phyloP scores from a whole-genome alignment of 2,113 vertebrate genomes.

The Lamprotornis superbus region DNA sequence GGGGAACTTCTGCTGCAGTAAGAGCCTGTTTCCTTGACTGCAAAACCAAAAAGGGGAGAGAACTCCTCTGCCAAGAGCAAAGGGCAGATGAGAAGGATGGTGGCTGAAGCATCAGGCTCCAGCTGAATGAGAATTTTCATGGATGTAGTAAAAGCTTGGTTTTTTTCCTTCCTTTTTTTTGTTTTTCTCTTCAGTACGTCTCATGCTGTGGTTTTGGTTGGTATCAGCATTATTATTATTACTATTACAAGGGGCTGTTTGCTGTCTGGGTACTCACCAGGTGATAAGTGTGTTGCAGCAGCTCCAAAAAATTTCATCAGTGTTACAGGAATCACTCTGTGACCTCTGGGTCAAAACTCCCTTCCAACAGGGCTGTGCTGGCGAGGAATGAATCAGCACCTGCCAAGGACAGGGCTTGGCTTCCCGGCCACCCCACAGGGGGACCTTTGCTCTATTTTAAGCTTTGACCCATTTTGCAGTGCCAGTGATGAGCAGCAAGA shows the following conservation, averaged over 20 bases:
- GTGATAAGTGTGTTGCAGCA: neutral
- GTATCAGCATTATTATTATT: neutral
- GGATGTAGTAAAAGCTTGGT: neutral
- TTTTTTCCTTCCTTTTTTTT: fast-evolving
- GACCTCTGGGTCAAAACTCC: slow-evolving; percentile 44
- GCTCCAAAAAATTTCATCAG: slow-evolving; percentile 15
- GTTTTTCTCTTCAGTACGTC: fast-evolving
- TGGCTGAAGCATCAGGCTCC: neutral
- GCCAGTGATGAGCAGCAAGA: neutral
- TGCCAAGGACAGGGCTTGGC: neutral
- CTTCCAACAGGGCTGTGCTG: slow-evolving; percentile 16
- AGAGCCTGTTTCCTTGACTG: neutral
- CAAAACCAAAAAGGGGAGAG: neutral
- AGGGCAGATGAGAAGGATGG: neutral
- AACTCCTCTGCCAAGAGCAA: neutral
- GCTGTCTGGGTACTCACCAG: slow-evolving; percentile 41
- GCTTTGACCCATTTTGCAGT: neutral
- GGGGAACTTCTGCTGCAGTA: neutral
- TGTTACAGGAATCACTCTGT: neutral
- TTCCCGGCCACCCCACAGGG: fast-evolving
- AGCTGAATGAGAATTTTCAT: neutral
- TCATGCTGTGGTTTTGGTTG: neutral
- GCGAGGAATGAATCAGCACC: neutral
- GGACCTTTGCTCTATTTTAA: neutral
- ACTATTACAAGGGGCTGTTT: slow-evolving; percentile 2